Conservation (phyloP, 2,113 vertebrate species). For the Colistium nudipinnis region DNA sequence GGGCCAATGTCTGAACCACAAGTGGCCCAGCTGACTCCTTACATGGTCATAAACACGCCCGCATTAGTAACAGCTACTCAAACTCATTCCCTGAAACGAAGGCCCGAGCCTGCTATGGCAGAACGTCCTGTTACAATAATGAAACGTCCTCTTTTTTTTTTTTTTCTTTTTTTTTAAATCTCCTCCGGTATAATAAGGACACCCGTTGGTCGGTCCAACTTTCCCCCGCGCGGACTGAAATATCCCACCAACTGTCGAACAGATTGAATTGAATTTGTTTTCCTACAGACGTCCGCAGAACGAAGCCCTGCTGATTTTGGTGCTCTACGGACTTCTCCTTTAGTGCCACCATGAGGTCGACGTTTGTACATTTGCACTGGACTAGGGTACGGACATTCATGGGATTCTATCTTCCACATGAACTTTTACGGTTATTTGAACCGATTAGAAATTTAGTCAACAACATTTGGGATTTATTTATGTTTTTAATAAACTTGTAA, state of each 20-base stretch:
- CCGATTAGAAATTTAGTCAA: not conserved
- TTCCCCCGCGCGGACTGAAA: not conserved
- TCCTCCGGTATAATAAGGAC: slow-evolving; percentile 4
- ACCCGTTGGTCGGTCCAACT: not conserved
- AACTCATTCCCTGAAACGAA: slow-evolving; percentile 49
- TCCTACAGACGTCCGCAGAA: not conserved
- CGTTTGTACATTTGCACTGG: not conserved
- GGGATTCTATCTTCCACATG: too few species aligned
- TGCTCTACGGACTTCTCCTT: not conserved
- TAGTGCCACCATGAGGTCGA: not conserved
- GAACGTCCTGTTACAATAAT: slow-evolving; percentile 18
- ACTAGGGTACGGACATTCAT: not conserved
- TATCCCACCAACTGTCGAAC: not conserved
- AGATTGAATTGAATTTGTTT: not conserved
- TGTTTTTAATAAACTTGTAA: too few species aligned
- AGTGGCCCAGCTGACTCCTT: slow-evolving; percentile 66
- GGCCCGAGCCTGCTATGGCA: slow-evolving; percentile 24
- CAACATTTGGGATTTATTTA: not conserved
- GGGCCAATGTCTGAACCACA: slow-evolving; percentile 62
- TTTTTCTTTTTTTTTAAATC: slow-evolving; percentile 37
- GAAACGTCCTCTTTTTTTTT: slow-evolving; percentile 29
- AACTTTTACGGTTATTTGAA: not conserved
- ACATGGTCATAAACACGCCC: slow-evolving; percentile 65
- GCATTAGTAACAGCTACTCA: slow-evolving; percentile 67
- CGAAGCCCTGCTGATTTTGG: not conserved